Evolutionary conservation across 2,888 invertebrate species (phyloP).

Genomic region (Hecatera dysodea): DNA sequence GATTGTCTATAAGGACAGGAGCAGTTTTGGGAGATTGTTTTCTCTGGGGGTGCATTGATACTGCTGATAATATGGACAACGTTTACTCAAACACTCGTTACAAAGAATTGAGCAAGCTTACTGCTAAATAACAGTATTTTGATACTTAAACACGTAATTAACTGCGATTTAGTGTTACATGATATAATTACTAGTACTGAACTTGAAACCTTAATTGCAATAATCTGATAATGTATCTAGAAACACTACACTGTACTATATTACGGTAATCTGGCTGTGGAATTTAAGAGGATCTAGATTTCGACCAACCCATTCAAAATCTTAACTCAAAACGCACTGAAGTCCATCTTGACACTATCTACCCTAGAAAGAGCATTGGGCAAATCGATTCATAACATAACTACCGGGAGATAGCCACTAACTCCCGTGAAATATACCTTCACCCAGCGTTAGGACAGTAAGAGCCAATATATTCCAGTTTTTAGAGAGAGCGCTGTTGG

Average conservation of each 20-base stretch:
- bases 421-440: conserved; percentile 68
- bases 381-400: conserved; percentile 61
- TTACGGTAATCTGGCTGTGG: background rate
- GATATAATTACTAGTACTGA: background rate
- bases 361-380: conserved; percentile 33
- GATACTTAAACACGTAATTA: conserved; percentile 1
- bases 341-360: conserved; percentile 48
- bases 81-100: background rate
- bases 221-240: background rate
- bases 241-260: background rate
- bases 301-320: conserved; percentile 5
- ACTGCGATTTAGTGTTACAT: background rate
- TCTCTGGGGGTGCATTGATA: conserved; percentile 29
- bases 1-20: conserved; percentile 47
- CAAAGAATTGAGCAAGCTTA: background rate
- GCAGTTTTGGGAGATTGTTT: conserved; percentile 35
- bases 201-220: background rate
- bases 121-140: conserved; percentile 1
- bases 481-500: conserved; percentile 66
- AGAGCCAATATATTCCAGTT: conserved; percentile 66
- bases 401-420: conserved; percentile 59
- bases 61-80: conserved; percentile 2
- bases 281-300: conserved; percentile 6
- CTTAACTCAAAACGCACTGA: conserved; percentile 17
- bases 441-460: conserved; percentile 63